Evolutionary conservation across 2,113 vertebrate species (phyloP).

Genomic region (Alectura lathami): DNA sequence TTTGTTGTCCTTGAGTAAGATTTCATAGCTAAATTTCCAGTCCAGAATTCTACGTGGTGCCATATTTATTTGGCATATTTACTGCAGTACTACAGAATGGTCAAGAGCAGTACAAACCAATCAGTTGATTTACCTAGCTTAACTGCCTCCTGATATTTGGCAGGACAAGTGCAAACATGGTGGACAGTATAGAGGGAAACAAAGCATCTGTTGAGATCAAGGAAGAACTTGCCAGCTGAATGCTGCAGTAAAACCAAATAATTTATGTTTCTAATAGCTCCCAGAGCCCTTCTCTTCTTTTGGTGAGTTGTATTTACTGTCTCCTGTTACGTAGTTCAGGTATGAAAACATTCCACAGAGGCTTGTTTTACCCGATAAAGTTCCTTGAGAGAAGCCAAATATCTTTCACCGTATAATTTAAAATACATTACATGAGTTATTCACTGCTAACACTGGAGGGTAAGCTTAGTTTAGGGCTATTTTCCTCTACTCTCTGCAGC

Average conservation of each 20-base stretch:
- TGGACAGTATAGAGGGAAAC: background rate
- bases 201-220: slow-evolving; percentile 40
- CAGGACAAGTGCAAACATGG: background rate
- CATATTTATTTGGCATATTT: background rate
- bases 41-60: background rate
- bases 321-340: slow-evolving; percentile 18
- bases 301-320: slow-evolving; percentile 11
- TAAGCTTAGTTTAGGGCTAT: background rate
- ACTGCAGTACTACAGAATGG: background rate
- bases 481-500: background rate
- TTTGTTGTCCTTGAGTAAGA: background rate
- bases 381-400: slow-evolving; percentile 26
- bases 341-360: slow-evolving; percentile 22
- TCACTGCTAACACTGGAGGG: background rate
- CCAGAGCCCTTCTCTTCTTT: slow-evolving; percentile 19
- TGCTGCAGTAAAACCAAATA: slow-evolving; percentile 3
- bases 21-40: background rate
- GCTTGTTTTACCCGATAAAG: slow-evolving; percentile 42
- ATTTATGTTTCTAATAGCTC: slow-evolving; percentile 30
- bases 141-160: background rate
- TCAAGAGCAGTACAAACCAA: background rate
- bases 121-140: slow-evolving; percentile 19
- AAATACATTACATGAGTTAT: slow-evolving; percentile 1
- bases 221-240: background rate
- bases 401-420: slow-evolving; percentile 23